These are phyloP conservation scores for Papilio xuthus DNA, from an alignment of 1,140 invertebrate genomes.

Conservation along the genomic window DNA sequence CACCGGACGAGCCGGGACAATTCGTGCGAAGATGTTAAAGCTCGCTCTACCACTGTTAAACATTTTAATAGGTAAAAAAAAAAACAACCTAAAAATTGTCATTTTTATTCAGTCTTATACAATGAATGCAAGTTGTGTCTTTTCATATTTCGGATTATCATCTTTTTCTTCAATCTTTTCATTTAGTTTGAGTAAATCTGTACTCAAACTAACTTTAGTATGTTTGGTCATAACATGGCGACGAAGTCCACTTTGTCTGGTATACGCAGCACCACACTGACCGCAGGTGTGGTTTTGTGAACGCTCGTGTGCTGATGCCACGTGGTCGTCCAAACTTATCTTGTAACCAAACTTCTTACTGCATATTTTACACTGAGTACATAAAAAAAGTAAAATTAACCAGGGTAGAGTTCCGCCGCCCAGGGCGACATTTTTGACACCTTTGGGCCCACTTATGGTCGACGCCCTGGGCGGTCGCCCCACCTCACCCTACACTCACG, in stretches of 20 bases:
- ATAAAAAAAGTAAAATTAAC: too few species aligned
- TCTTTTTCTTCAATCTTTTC: not conserved
- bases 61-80: too few species aligned
- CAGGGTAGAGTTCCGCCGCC: too few species aligned
- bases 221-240: constrained; percentile 59
- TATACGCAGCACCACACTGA: constrained; percentile 62
- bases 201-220: constrained; percentile 41
- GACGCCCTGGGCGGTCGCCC: too few species aligned
- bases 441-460: too few species aligned
- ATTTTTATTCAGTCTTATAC: not conserved
- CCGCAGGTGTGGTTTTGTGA: constrained; percentile 54
- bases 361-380: constrained; percentile 65
- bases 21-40: too few species aligned
- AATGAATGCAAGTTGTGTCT: not conserved
- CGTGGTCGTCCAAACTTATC: constrained; percentile 66
- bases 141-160: too few species aligned
- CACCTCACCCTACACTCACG: too few species aligned
- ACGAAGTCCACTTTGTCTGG: constrained; percentile 46
- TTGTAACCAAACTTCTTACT: constrained; percentile 76
- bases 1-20: too few species aligned
- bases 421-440: too few species aligned
- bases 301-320: constrained; percentile 60
- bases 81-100: too few species aligned
- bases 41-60: too few species aligned
- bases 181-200: not conserved